A percentile compares a stretch with the other conserved stretches of the same genome.
Conservation (phyloP, 2,113 vertebrate species). For the Furnarius figulus region DNA sequence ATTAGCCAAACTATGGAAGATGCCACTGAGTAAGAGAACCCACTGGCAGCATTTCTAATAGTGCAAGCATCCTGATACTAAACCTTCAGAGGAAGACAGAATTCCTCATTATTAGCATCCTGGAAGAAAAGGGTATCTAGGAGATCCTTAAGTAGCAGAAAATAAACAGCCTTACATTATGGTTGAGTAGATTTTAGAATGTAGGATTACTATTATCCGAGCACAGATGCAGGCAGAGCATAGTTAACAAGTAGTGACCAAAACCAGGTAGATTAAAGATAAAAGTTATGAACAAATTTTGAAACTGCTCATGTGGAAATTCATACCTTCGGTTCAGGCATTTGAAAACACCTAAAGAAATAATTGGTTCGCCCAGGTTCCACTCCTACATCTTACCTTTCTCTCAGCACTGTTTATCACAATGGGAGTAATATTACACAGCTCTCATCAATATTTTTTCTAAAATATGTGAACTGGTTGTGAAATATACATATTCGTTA, state of each 20-base stretch:
- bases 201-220: neutral
- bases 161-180: neutral
- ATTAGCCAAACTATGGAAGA: neutral
- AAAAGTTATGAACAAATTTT: neutral
- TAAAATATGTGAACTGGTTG: neutral
- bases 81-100: neutral
- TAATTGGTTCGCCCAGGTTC: neutral
- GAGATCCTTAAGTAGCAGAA: neutral
- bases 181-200: neutral
- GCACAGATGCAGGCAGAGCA: neutral
- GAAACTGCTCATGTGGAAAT: neutral
- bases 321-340: neutral
- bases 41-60: neutral
- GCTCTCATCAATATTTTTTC: neutral
- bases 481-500: neutral
- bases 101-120: neutral
- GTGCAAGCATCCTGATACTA: neutral
- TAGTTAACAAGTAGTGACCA: neutral
- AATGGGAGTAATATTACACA: neutral
- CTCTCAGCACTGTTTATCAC: neutral
- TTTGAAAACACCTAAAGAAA: neutral
- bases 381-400: neutral
- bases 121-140: neutral
- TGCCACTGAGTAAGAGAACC: neutral
- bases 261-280: neutral